Percentiles rank a stretch among this genome's conserved stretches.
Evolutionary conservation across 2,797 vertebrate genomes (phyloP).

Genomic region (Lophotriccus pileatus): DNA sequence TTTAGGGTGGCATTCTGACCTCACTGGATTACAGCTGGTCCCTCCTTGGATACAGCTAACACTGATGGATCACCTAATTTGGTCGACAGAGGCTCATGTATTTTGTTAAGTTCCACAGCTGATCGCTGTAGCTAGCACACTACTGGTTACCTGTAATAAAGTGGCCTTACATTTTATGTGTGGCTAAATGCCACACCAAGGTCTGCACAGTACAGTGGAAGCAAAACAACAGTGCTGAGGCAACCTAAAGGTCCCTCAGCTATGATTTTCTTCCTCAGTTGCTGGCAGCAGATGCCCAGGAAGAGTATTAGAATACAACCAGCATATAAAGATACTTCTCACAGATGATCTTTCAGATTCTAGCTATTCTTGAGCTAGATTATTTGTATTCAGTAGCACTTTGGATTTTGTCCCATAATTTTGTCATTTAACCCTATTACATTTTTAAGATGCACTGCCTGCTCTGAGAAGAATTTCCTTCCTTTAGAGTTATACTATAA

Average conservation of each 20-base stretch:
- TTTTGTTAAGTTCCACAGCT: not conserved
- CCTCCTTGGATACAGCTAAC: not conserved
- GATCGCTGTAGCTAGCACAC: not conserved
- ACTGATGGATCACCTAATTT: not conserved
- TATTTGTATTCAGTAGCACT: not conserved
- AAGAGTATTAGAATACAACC: not conserved
- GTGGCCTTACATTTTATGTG: not conserved
- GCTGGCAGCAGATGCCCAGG: not conserved
- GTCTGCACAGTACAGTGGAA: accelerated
- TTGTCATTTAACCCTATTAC: not conserved
- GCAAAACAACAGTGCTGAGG: not conserved
- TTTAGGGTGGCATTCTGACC: not conserved
- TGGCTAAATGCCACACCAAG: not conserved
- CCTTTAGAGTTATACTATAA: not conserved
- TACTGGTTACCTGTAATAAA: not conserved
- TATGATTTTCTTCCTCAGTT: not conserved
- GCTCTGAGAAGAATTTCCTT: not conserved
- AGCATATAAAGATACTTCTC: not conserved
- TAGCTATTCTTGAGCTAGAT: not conserved
- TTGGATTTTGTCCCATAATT: not conserved
- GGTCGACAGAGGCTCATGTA: not conserved
- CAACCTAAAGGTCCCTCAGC: not conserved
- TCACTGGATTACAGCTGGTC: not conserved
- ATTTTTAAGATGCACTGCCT: not conserved
- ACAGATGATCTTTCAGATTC: not conserved